phyloP scores from a whole-genome alignment of 2,113 vertebrate genomes.

The Plecturocebus donacophilus region DNA sequence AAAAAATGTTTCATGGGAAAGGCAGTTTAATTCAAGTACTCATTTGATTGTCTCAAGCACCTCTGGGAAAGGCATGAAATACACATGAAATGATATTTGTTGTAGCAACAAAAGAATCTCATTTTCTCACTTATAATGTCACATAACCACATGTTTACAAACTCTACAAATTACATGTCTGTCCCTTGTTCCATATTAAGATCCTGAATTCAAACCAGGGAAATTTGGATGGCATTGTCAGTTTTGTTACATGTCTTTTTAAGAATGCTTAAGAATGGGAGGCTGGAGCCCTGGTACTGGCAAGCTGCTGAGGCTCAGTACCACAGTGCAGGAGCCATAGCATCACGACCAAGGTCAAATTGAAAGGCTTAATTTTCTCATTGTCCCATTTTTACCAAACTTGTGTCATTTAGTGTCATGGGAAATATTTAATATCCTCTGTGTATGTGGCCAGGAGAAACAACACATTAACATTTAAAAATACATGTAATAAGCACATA shows the following conservation, averaged over 20 bases:
- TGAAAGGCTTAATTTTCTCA: neutral
- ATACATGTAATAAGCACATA: no score
- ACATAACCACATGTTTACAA: constrained; percentile 16
- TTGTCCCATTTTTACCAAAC: neutral
- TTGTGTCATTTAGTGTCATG: neutral
- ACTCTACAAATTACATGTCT: neutral
- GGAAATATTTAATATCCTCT: neutral
- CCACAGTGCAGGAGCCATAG: neutral
- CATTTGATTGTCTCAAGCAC: neutral
- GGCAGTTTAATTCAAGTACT: constrained; percentile 7
- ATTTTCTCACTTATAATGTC: constrained; percentile 33
- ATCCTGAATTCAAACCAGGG: neutral
- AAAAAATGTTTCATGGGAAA: neutral
- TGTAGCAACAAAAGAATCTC: constrained; percentile 32
- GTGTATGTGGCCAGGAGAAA: neutral
- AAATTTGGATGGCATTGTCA: neutral
- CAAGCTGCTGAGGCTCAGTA: neutral
- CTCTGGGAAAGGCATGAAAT: neutral
- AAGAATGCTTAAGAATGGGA: neutral
- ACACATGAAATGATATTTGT: neutral
- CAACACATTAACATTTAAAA: neutral
- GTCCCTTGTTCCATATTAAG: neutral
- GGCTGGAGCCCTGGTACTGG: neutral
- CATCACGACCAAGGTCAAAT: neutral
- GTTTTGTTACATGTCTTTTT: neutral